Base-by-base conservation (phyloP, 2,888 invertebrate genomes). In the Lydus trimaculatus region DNA sequence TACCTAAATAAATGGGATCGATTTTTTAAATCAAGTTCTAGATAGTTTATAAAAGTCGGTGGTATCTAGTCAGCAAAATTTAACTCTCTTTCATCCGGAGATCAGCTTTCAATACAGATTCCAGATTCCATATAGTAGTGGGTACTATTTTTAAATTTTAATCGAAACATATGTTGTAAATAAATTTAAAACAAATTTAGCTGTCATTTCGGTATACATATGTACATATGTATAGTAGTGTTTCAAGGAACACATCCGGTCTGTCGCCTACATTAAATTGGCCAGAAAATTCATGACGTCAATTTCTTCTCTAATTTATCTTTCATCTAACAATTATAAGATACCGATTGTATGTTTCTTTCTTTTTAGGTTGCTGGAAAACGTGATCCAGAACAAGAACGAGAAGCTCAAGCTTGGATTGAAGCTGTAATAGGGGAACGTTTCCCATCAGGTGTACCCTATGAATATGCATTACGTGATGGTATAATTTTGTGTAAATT, bases 401-500 rank as follows among this genome's bases (percentile, higher is more conserved):
- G 84, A 0, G 94, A 95, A 85, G 95, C 95, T 33, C 92, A 95
- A 81, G 88, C 88, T 80, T 97, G 96, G 96, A 92, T 96, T 69
- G 95, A 96, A 84, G 88, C 89, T 0, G 92, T 96, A 0, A 89
- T 91, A 70, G 94, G 94, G 0, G 92, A 94, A 83, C 87, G 90
- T 76, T 91, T 96, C 81, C 94, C 94, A 2, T 84, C 90, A 15
- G 89, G 88, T 61, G 84, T 90, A 5, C 87, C 90, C 0, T 96
- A 93, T 82, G 96, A 96, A 83, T 90, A 91, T 71, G 92, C 92
- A 0, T 89, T 97, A 15, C 89, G 94, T 48, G 92, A 96, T 82
- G 96, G 96, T 31, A 91, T 95, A 76, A 88, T 96, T 61, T 88
- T 97, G 1, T 97, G 96, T 88, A 93, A 93, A 81, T 86, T 97